A percentile compares a stretch with the other conserved stretches of the same genome.
phyloP scores from a whole-genome alignment of 2,113 vertebrate species.

The Sturnira hondurensis region DNA sequence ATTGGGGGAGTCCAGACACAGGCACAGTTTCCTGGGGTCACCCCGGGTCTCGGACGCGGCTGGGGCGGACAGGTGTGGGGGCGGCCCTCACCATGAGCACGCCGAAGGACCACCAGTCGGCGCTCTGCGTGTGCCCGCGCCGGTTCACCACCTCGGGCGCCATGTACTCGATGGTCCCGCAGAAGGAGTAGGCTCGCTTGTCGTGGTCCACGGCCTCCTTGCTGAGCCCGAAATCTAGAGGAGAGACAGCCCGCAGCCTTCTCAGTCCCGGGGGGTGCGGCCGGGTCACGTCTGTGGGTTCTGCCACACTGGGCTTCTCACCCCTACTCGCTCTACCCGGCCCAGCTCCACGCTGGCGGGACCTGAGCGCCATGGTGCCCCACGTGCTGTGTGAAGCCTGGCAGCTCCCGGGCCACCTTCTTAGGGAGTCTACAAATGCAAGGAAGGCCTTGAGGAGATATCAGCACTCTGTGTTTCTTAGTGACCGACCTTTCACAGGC shows the following conservation, averaged over 20 bases:
- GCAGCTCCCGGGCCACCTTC: background rate
- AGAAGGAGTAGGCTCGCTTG: slow-evolving; percentile 96
- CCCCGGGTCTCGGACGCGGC: background rate
- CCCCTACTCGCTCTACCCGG: fast-evolving
- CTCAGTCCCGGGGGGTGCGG: background rate
- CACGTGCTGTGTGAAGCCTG: fast-evolving
- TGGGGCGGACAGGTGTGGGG: fast-evolving
- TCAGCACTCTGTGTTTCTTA: background rate
- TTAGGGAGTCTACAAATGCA: fast-evolving
- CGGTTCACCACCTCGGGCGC: slow-evolving; percentile 97
- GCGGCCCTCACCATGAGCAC: slow-evolving; percentile 90
- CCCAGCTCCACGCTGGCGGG: background rate
- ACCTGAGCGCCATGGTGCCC: fast-evolving
- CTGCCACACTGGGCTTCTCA: background rate
- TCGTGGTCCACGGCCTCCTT: slow-evolving; percentile 97
- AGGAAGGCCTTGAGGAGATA: fast-evolving
- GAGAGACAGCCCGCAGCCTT: fast-evolving
- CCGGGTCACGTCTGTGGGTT: fast-evolving
- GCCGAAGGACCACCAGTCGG: slow-evolving; percentile 98
- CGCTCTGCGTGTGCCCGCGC: slow-evolving; percentile 94
- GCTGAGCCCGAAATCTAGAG: slow-evolving; percentile 93
- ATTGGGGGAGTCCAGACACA: background rate
- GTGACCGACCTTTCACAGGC: background rate
- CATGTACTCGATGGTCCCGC: slow-evolving; percentile 98
- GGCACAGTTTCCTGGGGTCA: background rate